Base-by-base conservation (phyloP, 2,888 invertebrate species). In the Mongoloraphidia duomilia region DNA sequence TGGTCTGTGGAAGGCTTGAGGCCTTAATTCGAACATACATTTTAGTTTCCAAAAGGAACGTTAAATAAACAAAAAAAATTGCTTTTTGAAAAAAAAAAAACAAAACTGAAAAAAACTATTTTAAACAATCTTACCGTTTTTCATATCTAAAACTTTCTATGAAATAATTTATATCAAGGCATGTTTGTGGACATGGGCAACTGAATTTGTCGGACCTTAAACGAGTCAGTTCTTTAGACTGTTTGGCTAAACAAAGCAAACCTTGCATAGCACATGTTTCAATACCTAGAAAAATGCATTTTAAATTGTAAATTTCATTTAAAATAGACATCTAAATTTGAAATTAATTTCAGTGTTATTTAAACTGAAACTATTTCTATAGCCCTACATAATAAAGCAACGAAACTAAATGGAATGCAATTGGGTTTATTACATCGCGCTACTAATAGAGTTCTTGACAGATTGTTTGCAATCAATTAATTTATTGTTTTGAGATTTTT, bases 251-350 rank as follows among this genome's bases (percentile, higher is more conserved):
- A 54, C 79, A 80, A 4, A 65, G 57, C 65, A 79, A 68, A 3
- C 78, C 79, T 1, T 65, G 59, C 0, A 74, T 59, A 26, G 68
- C 64, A 57, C 80, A 80, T 0, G 60, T 51, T 45, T 67, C 68
- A 9, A 75, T 75, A 13, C 60, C 74, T 73, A 51, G 41, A 57
- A 47, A 50, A 41, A 46, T 36, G 17, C 38, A 12, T 47, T 17
- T 41, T 17, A 39, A 13, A 39, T 38, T 37, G n/a, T 38, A n/a
- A 3, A 4, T 38, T 38, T 38, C 38, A 11, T 38, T 38, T 38
- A 38, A 6, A n/a, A n/a, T 38, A 38, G 12, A 38, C 12, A n/a
- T n/a, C n/a, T n/a, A n/a, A n/a, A n/a, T n/a, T n/a, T n/a, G n/a
- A n/a, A n/a, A n/a, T n/a, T n/a, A n/a, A n/a, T n/a, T n/a, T n/a